Percentiles rank a stretch among this genome's conserved stretches.
Conservation (phyloP, 2,797 vertebrate genomes). For the Crenuchus spilurus region DNA sequence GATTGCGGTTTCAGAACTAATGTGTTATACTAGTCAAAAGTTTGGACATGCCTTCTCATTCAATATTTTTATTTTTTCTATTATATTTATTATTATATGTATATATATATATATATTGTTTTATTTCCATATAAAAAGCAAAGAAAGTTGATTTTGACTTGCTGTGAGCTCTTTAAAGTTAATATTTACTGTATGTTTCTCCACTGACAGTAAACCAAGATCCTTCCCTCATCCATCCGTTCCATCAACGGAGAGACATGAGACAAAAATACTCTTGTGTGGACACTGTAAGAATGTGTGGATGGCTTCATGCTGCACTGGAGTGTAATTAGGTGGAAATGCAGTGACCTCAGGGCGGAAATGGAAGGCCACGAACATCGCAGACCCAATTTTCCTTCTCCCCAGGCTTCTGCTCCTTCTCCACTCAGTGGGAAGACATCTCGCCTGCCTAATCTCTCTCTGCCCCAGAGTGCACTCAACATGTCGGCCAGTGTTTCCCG, state of each 20-base stretch:
- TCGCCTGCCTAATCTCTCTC: slow-evolving; percentile 22
- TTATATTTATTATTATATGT: no score
- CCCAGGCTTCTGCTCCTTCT: slow-evolving; percentile 27
- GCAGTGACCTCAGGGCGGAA: slow-evolving; percentile 42
- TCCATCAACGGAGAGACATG: slow-evolving; percentile 1
- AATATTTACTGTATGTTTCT: not conserved
- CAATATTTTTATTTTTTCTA: no score
- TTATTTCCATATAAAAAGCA: no score
- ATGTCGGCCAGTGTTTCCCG: slow-evolving; percentile 31
- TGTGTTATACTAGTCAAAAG: no score
- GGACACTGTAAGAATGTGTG: slow-evolving; percentile 40
- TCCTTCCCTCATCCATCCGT: slow-evolving; percentile 1
- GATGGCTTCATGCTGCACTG: slow-evolving; percentile 27
- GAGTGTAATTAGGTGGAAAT: slow-evolving; percentile 55
- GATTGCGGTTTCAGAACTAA: no score
- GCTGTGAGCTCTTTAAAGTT: no score
- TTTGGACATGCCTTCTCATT: no score
- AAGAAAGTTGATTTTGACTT: no score
- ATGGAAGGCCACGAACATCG: slow-evolving; percentile 27
- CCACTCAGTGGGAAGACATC: slow-evolving; percentile 35
- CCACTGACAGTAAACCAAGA: slow-evolving; percentile 10
- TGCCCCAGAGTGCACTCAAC: slow-evolving; percentile 23
- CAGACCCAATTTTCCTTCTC: slow-evolving; percentile 41
- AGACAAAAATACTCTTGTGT: slow-evolving; percentile 41
- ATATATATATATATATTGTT: no score